Evolutionary conservation across 2,113 vertebrate genomes (phyloP).

Genomic region (Oncorhynchus nerka): DNA sequence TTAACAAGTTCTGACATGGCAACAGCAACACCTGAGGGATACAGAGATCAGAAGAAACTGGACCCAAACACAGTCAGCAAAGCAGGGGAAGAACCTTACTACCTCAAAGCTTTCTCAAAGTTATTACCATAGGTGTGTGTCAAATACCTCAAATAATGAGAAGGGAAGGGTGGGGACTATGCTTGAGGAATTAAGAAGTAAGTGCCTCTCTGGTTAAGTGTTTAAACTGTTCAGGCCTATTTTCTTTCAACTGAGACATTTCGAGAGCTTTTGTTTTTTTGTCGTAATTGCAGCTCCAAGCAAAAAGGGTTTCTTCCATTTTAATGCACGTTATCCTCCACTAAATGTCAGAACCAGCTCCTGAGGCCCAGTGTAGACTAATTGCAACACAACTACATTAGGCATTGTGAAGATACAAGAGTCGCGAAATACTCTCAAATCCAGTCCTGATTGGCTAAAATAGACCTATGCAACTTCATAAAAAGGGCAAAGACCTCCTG

Average conservation of each 20-base stretch:
- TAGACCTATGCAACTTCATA: conserved; percentile 50
- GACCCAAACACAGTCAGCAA: no score
- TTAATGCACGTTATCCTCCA: conserved; percentile 47
- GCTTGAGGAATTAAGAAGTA: not conserved
- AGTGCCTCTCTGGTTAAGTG: not conserved
- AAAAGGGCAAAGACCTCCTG: conserved; percentile 15
- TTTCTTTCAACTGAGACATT: conserved; percentile 20
- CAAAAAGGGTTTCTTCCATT: conserved; percentile 46
- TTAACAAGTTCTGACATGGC: not conserved
- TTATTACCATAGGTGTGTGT: not conserved
- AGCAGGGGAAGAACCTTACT: no score
- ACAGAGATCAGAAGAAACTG: no score
- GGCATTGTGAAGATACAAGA: conserved; percentile 27
- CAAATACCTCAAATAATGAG: not conserved
- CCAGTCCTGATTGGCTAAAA: conserved; percentile 28
- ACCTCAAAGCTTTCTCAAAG: not conserved
- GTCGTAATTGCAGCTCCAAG: conserved; percentile 57
- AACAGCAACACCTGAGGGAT: no score
- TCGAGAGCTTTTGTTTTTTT: conserved; percentile 31
- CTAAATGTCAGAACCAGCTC: conserved; percentile 42
- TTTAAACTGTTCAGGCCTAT: no score
- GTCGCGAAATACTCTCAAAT: not conserved
- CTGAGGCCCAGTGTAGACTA: conserved; percentile 30
- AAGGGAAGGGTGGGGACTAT: not conserved
- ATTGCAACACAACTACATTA: conserved; percentile 48